Evolutionary conservation across 2,888 invertebrate genomes (phyloP), one percentile per base, ranked within the genome.

Genomic region (Bombylius discolor): DNA sequence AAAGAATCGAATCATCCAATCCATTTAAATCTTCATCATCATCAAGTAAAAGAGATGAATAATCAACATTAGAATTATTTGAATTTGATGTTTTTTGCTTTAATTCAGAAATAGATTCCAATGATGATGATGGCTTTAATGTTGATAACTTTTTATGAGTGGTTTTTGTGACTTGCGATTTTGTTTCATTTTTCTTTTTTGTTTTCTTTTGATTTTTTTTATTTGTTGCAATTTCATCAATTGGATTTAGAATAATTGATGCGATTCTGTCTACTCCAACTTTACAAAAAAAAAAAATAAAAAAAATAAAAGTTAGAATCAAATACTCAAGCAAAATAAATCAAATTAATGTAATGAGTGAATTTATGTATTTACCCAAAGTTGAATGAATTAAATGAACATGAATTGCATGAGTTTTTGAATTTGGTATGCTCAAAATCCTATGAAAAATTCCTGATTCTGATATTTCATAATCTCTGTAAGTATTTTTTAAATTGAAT

Each of bases 381-480:
- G 68, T 74, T 49, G 80, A 77, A 64, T 83, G 83, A 49, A 84
- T 74, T 59, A 82, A 78, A 65, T 81, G 74, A 32, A 76, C 78
- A 54, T 69, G 67, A 55, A 83, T 70, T 63, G 73, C 75, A 58
- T 78, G 72, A 61, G 77, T 74, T 50, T 65, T 67, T 33, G 60
- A 63, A 52, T 72, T 69, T 63, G 73, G 72, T 57, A 79, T 68
- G 42, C 70, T 68, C 47, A 82, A 66, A 62, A 70, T 68, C 63
- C 73, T 74, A 12, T 64, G 68, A 49, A 81, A 72, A 53, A 62
- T 68, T 13, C 75, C 76, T 64, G 77, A 73, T 61, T 77, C 76
- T 8, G 78, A 61, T 49, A 68, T 67, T 55, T 77, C 72, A 49
- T 48, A 33, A 53, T 78, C 68, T 62, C 76, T 63, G 23, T 23